Conservation (phyloP, 2,797 vertebrate genomes). For the Pipistrellus nathusii region DNA sequence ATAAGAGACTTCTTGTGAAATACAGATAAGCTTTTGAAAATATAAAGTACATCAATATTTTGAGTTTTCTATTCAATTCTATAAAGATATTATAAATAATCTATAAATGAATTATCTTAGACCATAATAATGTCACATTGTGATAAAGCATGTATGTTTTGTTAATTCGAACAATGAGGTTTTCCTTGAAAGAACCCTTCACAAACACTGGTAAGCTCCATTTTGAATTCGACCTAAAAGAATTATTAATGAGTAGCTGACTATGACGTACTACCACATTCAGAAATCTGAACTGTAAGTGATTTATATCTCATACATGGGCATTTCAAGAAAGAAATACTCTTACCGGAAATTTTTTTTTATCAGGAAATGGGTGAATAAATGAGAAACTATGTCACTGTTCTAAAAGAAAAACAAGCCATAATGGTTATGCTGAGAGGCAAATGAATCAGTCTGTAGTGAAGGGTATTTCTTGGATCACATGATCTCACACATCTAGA, state of each 20-base stretch:
- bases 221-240: background rate
- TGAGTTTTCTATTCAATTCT: slow-evolving; percentile 35
- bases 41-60: slow-evolving; percentile 4
- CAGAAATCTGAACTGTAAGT: slow-evolving; percentile 49
- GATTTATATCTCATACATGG: background rate
- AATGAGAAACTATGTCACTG: background rate
- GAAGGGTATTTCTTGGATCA: no score
- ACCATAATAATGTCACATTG: background rate
- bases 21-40: slow-evolving; percentile 14
- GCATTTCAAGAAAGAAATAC: background rate
- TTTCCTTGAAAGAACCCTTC: slow-evolving; percentile 5
- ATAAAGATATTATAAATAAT: background rate
- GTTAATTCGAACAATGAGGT: slow-evolving; percentile 18
- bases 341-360: slow-evolving; percentile 23
- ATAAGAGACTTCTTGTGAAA: slow-evolving; percentile 18
- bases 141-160: slow-evolving; percentile 16
- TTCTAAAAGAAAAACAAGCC: slow-evolving; percentile 1
- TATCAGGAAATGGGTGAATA: slow-evolving; percentile 58
- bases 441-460: no score
- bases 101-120: background rate
- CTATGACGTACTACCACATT: rapidly evolving
- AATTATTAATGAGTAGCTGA: background rate
- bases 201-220: background rate
- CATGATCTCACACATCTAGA: no score
- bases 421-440: no score